Conservation (phyloP, 64 coral and sea anemone species). For the Porites lutea region DNA sequence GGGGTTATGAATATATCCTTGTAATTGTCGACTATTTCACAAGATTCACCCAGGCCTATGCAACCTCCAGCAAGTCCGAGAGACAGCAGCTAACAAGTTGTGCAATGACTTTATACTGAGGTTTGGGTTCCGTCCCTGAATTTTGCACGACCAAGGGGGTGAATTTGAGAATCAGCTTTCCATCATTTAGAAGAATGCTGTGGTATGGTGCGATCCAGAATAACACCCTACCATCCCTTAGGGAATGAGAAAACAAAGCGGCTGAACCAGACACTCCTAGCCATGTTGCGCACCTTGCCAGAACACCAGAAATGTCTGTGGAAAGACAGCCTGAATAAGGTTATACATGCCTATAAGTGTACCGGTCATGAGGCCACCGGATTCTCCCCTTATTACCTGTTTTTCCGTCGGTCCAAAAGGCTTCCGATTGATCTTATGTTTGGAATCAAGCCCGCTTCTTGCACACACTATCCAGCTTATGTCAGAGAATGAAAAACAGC, state of each 20-base stretch:
- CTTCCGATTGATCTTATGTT: background rate
- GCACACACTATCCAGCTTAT: conserved; percentile 1
- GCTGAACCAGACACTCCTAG: background rate
- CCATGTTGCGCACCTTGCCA: background rate
- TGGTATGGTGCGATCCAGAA: background rate
- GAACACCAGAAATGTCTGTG: background rate
- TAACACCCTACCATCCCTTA: background rate
- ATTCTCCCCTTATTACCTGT: background rate
- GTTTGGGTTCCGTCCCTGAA: conserved; percentile 3
- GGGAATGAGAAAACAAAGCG: background rate
- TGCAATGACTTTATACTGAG: conserved; percentile 5
- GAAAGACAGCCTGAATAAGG: background rate
- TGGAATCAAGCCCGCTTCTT: conserved; percentile 11
- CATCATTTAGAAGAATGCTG: background rate
- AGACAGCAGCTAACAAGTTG: background rate
- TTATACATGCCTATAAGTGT: background rate
- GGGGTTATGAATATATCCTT: background rate
- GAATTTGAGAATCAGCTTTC: background rate
- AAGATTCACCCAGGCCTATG: background rate
- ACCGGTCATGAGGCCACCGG: background rate
- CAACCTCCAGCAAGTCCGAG: background rate
- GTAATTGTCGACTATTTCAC: background rate
- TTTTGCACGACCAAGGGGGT: background rate
- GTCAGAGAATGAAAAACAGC: conserved; percentile 11
- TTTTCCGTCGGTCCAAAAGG: background rate